These are phyloP conservation scores for Xestobium rufovillosum DNA, from an alignment of 2,888 invertebrate species.

Conservation along the genomic window DNA sequence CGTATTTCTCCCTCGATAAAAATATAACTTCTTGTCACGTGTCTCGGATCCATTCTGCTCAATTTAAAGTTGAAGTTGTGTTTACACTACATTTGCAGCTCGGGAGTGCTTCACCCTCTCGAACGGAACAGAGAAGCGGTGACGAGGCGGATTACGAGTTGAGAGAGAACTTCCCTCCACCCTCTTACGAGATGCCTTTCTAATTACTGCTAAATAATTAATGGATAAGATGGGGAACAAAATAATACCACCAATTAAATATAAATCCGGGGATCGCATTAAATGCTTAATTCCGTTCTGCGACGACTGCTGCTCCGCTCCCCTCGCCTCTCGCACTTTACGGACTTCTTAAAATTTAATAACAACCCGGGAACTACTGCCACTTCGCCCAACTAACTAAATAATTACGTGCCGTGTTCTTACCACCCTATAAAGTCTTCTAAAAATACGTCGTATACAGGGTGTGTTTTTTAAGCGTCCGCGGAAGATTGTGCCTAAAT, in stretches of 20 bases:
- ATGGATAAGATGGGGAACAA: constrained; percentile 24
- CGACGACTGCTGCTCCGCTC: no score
- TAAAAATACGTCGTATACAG: no score
- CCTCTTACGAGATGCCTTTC: constrained; percentile 27
- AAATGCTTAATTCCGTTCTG: no score
- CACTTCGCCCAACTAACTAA: no score
- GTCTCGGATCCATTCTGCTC: constrained; percentile 40
- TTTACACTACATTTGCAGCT: constrained; percentile 41
- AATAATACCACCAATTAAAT: constrained; percentile 28
- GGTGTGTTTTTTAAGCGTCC: no score
- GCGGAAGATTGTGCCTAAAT: no score
- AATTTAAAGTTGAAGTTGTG: constrained; percentile 41
- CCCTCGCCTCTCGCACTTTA: no score
- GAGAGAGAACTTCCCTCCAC: constrained; percentile 27
- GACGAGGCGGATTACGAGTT: constrained; percentile 33
- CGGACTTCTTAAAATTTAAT: no score
- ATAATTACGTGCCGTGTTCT: no score
- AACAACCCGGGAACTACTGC: no score
- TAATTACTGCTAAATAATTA: constrained; percentile 36
- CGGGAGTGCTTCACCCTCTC: constrained; percentile 24
- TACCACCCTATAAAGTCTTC: no score
- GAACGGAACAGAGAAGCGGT: constrained; percentile 23
- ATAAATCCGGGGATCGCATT: constrained; percentile 21
- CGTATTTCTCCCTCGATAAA: constrained; percentile 33
- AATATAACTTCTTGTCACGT: constrained; percentile 43